Evolutionary conservation across 2,888 invertebrate genomes (phyloP), one percentile per base, ranked within the genome.

Genomic region (Prosapia bicincta): DNA sequence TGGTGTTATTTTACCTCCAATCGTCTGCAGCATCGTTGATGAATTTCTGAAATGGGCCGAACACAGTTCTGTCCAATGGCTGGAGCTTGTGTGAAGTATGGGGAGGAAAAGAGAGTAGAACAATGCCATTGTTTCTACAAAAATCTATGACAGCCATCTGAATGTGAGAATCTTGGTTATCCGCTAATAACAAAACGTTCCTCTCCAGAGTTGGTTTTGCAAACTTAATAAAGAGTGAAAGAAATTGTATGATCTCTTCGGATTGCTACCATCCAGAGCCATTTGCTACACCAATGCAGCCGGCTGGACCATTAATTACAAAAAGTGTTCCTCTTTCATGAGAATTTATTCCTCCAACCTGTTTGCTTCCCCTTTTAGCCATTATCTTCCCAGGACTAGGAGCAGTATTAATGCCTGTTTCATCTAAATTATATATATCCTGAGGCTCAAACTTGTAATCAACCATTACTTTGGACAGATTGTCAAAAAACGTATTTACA

Each of bases 281-380:
- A 78, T 84, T 83, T 9, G 81, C 83, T 66, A 80, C 80, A 23
- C 83, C 83, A 78, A 82, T 82, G 67, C 79, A 81, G 1, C 79
- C 83, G 26, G 80, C 76, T 20, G 83, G 83, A 9, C 83, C 82
- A 78, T 80, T 81, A 23, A 25, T 24, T 7, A 81, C 25, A 77
- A 80, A 80, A 15, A 79, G 77, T 43, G 77, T 80, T 26, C 6
- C 77, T 24, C 71, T 20, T 38, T 71, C 71, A 38, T 23, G 24
- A n/a, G 71, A 71, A 66, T 20, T 23, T 20, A 72, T 66, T 72
- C 9, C 9, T 3, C 26, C 54, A 28, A 72, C 66, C 28, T 65
- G 43, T 66, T 72, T 72, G 9, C 23, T 28, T 32, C 24, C 66
- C 24, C 5, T 72, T 66, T 66, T 66, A n/a, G 20, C 65, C 3